These are phyloP conservation scores for Encarsia formosa DNA, from an alignment of 2,888 invertebrate species.

Conservation along the genomic window DNA sequence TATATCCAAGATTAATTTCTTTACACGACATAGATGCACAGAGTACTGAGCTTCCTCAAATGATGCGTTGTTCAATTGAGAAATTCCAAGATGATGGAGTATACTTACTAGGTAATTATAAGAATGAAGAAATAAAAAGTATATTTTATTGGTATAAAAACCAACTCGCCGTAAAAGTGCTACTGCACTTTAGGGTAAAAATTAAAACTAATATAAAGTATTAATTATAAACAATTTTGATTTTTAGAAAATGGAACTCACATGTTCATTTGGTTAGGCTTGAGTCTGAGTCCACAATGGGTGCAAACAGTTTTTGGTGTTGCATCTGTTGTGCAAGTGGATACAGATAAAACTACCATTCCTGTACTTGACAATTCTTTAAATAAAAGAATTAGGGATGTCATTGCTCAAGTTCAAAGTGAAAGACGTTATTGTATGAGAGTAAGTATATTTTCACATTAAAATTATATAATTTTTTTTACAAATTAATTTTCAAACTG, in stretches of 20 bases:
- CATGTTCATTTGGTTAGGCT: constrained; percentile 93
- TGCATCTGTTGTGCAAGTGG: constrained; percentile 73
- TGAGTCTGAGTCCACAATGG: constrained; percentile 72
- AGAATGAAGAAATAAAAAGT: not conserved
- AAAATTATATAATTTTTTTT: not conserved
- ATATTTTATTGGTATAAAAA: too few species aligned
- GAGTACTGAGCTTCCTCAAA: constrained; percentile 60
- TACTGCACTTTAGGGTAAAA: too few species aligned
- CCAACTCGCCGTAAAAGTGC: too few species aligned
- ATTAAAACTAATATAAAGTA: too few species aligned
- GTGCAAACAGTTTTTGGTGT: constrained; percentile 85
- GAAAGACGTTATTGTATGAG: constrained; percentile 79
- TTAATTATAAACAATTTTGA: not conserved
- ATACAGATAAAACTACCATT: constrained; percentile 73
- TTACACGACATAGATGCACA: constrained; percentile 66
- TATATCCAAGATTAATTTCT: constrained; percentile 89
- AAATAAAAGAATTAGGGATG: constrained; percentile 67
- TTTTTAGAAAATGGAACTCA: constrained; percentile 89
- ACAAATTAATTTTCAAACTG: not conserved
- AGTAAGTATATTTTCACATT: constrained; percentile 56
- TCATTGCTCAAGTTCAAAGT: constrained; percentile 68
- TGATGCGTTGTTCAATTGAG: constrained; percentile 81
- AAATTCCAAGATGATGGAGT: constrained; percentile 84
- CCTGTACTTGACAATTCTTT: constrained; percentile 73
- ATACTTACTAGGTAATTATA: constrained; percentile 81